Conservation (phyloP, 1,140 invertebrate species). For the Plodia interpunctella region DNA sequence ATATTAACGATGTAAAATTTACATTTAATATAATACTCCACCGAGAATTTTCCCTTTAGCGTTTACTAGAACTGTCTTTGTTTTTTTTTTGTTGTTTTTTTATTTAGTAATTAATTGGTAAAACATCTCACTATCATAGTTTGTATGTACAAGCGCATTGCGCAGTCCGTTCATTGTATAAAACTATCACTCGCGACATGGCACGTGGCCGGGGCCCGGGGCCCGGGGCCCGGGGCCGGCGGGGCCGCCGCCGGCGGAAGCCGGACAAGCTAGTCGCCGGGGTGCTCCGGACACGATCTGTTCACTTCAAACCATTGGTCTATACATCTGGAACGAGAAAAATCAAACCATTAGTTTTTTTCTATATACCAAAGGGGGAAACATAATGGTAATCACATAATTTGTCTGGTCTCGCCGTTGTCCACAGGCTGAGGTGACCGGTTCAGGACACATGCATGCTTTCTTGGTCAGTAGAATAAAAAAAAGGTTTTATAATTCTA, state of each 20-base stretch:
- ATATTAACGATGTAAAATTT: constrained; percentile 52
- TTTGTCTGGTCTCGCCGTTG: no score
- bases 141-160: constrained; percentile 61
- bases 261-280: constrained; percentile 85
- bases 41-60: constrained; percentile 40
- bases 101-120: constrained; percentile 58
- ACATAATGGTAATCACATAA: no score
- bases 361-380: no score
- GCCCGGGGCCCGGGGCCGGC: constrained; percentile 11
- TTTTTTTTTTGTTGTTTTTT: constrained; percentile 43
- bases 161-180: constrained; percentile 62
- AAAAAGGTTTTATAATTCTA: no score
- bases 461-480: no score
- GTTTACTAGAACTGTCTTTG: constrained; percentile 55
- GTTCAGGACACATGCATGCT: no score
- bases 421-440: no score
- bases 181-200: constrained; percentile 65
- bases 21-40: constrained; percentile 49
- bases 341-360: not conserved
- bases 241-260: constrained; percentile 15
- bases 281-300: constrained; percentile 97
- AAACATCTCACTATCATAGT: constrained; percentile 71
- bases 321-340: constrained; percentile 87
- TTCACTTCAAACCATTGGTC: constrained; percentile 99
- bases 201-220: constrained; percentile 31